phyloP scores from a whole-genome alignment of 2,113 vertebrate species.

The Plestiodon gilberti region DNA sequence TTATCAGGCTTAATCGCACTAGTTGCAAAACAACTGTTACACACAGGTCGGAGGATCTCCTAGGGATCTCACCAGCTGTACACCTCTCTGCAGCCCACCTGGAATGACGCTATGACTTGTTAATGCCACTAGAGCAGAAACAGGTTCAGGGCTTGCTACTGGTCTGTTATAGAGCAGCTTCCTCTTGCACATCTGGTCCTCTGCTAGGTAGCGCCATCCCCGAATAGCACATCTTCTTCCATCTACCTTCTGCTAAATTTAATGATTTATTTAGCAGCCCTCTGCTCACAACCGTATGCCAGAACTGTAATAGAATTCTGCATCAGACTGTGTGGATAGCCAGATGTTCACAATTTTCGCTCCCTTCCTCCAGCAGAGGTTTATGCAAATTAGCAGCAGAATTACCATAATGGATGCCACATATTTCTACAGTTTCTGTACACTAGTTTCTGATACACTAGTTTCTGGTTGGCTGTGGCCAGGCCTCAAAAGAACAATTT shows the following conservation, averaged over 20 bases:
- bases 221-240: slow-evolving; percentile 17
- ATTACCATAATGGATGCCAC: slow-evolving; percentile 2
- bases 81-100: slow-evolving; percentile 19
- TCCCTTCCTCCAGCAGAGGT: slow-evolving; percentile 54
- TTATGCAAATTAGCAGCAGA: slow-evolving; percentile 59
- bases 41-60: background rate
- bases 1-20: background rate
- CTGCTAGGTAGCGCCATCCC: slow-evolving; percentile 18
- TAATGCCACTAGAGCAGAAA: slow-evolving; percentile 10
- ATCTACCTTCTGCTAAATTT: slow-evolving; percentile 58
- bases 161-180: slow-evolving; percentile 4
- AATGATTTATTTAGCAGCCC: slow-evolving; percentile 69
- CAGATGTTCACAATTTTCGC: slow-evolving; percentile 69
- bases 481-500: background rate
- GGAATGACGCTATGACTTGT: background rate
- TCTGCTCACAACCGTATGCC: slow-evolving; percentile 50
- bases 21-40: background rate
- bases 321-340: background rate
- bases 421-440: background rate
- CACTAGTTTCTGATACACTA: no score
- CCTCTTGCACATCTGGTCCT: slow-evolving; percentile 34
- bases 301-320: slow-evolving; percentile 53
- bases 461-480: background rate
- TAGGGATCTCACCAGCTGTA: background rate
- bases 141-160: background rate